Percentiles rank a stretch among this genome's conserved stretches.
Conservation (phyloP, 2,113 vertebrate genomes). For the Pithys albifrons region DNA sequence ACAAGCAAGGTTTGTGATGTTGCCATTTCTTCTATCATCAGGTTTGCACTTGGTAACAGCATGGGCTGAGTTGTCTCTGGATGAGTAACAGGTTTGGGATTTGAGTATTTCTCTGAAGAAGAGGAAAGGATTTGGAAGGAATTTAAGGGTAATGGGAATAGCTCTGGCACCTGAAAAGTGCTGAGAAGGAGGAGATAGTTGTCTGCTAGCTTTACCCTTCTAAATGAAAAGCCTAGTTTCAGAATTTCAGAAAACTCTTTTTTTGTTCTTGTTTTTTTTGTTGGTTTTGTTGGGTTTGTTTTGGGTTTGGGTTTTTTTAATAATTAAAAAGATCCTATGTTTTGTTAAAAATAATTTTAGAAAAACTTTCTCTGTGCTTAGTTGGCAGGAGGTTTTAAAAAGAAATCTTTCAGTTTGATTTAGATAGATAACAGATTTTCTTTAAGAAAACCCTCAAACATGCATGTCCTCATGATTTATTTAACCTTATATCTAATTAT, state of each 20-base stretch:
- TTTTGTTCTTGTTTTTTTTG: too few species aligned
- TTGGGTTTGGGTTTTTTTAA: background rate
- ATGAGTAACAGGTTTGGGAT: background rate
- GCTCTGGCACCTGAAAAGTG: background rate
- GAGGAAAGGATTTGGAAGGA: background rate
- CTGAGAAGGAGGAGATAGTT: background rate
- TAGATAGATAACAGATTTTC: background rate
- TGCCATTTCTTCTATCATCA: background rate
- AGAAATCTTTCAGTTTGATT: background rate
- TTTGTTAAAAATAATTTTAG: background rate
- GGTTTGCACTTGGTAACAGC: background rate
- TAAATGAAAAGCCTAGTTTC: background rate
- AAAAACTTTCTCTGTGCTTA: background rate
- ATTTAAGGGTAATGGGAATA: background rate
- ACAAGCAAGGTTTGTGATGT: background rate
- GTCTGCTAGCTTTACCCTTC: background rate
- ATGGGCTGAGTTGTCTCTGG: background rate
- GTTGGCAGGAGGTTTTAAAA: background rate
- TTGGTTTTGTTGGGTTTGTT: too few species aligned
- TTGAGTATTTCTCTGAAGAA: background rate
- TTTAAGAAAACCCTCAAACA: background rate
- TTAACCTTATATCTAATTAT: background rate
- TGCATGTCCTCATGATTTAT: background rate
- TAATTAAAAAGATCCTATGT: accelerated
- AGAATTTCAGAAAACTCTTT: background rate